phyloP scores from a whole-genome alignment of 2,888 invertebrate genomes.

The Morinoia aosen region DNA sequence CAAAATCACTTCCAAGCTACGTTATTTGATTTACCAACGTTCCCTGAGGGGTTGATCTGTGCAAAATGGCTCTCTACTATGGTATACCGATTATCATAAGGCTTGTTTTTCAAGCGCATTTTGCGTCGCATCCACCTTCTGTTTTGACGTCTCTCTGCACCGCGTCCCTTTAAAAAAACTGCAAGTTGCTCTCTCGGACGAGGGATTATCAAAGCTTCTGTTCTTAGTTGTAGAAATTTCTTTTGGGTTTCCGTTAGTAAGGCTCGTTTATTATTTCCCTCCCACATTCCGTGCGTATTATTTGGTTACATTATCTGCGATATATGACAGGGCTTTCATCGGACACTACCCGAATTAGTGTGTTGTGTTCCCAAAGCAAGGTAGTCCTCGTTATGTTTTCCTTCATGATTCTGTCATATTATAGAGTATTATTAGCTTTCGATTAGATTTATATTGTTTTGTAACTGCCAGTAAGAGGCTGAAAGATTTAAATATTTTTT shows the following conservation, averaged over 20 bases:
- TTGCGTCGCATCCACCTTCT: not conserved
- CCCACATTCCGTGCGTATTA: not conserved
- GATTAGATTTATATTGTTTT: not conserved
- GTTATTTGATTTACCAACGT: not conserved
- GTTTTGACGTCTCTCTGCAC: not conserved
- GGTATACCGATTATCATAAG: not conserved
- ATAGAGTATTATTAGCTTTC: not conserved
- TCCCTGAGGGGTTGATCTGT: not conserved
- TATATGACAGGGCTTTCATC: not conserved
- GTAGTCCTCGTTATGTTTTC: not conserved
- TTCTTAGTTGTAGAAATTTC: not conserved
- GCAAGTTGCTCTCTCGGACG: not conserved
- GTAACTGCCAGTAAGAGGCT: not conserved
- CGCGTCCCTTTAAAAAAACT: not conserved
- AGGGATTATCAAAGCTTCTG: not conserved
- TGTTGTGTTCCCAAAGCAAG: not conserved
- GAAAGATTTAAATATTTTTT: not conserved
- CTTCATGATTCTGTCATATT: conserved; percentile 3
- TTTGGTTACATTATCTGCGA: not conserved
- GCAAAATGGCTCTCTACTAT: not conserved
- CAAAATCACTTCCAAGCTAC: not conserved
- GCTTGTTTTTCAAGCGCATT: not conserved
- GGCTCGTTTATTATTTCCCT: not conserved
- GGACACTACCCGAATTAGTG: not conserved
- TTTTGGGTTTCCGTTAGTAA: not conserved